Conservation (phyloP, 2,888 invertebrate genomes). For the Ditula angustiorana region DNA sequence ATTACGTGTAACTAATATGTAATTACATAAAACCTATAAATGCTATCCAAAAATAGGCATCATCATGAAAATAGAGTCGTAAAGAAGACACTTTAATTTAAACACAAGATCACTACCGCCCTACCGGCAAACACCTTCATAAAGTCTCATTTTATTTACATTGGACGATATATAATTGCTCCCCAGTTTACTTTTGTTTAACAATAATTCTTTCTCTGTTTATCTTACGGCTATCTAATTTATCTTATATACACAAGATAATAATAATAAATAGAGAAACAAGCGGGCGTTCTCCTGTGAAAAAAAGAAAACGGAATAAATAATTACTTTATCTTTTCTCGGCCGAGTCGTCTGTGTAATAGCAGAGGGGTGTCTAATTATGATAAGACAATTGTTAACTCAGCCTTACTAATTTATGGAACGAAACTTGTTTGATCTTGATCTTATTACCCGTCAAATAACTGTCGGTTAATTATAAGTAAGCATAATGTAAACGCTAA, state of each 20-base stretch:
- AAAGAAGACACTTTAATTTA: constrained; percentile 11
- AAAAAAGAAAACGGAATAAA: constrained; percentile 74
- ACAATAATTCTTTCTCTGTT: constrained; percentile 77
- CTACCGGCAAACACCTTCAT: background rate
- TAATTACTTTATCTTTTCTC: constrained; percentile 61
- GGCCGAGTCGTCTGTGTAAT: constrained; percentile 68
- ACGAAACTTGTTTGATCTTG: background rate
- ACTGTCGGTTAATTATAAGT: background rate
- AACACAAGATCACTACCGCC: constrained; percentile 9
- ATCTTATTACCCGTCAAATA: background rate
- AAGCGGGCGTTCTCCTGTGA: constrained; percentile 72
- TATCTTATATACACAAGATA: constrained; percentile 73
- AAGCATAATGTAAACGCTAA: background rate
- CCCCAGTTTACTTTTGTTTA: constrained; percentile 67
- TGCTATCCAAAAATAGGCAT: background rate
- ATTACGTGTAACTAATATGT: background rate
- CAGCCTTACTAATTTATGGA: background rate
- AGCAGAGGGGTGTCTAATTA: constrained; percentile 61
- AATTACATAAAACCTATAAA: background rate
- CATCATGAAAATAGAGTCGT: background rate
- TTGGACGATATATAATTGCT: constrained; percentile 64
- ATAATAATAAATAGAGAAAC: constrained; percentile 77
- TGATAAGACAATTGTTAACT: constrained; percentile 6
- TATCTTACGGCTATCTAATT: constrained; percentile 72
- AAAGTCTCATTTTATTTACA: constrained; percentile 63